A percentile compares a stretch with the other conserved stretches of the same genome.
Conservation (phyloP, 2,888 invertebrate genomes). For the Geophilus truncorum region DNA sequence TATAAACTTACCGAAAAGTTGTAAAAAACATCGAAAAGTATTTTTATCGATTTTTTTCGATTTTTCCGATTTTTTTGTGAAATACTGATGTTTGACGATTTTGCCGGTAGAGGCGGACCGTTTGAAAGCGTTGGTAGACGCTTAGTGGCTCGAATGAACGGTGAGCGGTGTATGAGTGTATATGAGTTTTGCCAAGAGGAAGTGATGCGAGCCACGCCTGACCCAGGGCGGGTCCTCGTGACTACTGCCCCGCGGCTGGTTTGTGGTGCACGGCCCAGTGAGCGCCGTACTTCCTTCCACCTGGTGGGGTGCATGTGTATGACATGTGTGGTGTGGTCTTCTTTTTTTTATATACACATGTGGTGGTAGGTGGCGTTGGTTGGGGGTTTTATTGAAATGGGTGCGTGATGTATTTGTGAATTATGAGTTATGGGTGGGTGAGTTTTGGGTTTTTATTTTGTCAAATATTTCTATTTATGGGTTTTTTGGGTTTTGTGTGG, state of each 20-base stretch:
- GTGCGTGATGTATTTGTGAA: too few relatives aligned
- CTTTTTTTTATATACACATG: too few relatives aligned
- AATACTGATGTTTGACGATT: too few relatives aligned
- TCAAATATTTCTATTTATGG: background rate
- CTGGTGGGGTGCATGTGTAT: background rate
- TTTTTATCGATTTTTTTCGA: too few relatives aligned
- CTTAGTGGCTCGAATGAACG: background rate
- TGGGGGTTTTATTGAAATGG: background rate
- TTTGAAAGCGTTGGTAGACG: background rate
- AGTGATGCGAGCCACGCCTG: background rate
- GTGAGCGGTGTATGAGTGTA: background rate
- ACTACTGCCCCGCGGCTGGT: background rate
- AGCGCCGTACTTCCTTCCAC: background rate
- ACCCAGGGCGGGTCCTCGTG: background rate
- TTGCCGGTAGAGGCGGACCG: too few relatives aligned
- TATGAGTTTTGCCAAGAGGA: background rate
- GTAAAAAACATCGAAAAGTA: background rate
- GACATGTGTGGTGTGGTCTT: background rate
- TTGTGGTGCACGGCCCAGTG: background rate
- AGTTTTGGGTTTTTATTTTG: background rate
- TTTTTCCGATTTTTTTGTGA: too few relatives aligned
- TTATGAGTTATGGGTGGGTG: background rate
- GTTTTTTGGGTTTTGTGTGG: background rate
- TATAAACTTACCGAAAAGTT: too few relatives aligned
- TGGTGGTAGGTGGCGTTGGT: too few relatives aligned